Base-by-base conservation (phyloP, 2,113 vertebrate genomes). In the Anolis carolinensis region DNA sequence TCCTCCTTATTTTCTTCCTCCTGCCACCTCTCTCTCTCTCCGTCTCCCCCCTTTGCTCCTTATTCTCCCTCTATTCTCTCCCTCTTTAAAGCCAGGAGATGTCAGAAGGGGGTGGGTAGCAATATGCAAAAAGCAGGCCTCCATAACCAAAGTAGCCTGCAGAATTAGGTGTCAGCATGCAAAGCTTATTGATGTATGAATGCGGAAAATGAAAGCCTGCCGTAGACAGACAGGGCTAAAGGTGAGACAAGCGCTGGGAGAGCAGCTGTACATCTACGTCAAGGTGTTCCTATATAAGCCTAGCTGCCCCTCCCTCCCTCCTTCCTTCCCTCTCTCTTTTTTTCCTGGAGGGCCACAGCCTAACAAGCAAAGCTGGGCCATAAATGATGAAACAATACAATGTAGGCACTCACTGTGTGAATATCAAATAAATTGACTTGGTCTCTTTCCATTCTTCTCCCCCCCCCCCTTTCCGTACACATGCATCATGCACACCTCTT, bases 111-210 rank as follows among this genome's bases (percentile, higher is more conserved):
- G 97, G 97, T 96, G 97, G 96, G 96, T 96, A 96, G 97, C 97
- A 95, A 98, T 99, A 99, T 99, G 98, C 98, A 99, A 99, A 99
- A 97, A 97, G 97, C 96, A 14, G 97, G 97, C 97, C 98, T 98
- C 97, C 97, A 96, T 98, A 98, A 98, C 98, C 97, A 98, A 98
- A 99, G 98, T 98, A 98, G 97, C 97, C 97, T 97, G 98, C 97
- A 98, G 98, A 98, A 99, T 99, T 98, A 99, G 98, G 98, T 99
- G 98, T 99, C 98, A 98, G 98, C 98, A 97, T 97, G 98, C 97
- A 97, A 97, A 97, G 97, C 97, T 97, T 98, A 98, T 98, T 99
- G 98, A 99, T 99, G 98, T 99, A 99, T 98, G 98, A 99, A 98
- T 98, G 98, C 97, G 94, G 98, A 97, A 97, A 98, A 99, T 99